Conservation (phyloP, 2,797 vertebrate genomes). For the Acrossocheilus wenchowensis region DNA sequence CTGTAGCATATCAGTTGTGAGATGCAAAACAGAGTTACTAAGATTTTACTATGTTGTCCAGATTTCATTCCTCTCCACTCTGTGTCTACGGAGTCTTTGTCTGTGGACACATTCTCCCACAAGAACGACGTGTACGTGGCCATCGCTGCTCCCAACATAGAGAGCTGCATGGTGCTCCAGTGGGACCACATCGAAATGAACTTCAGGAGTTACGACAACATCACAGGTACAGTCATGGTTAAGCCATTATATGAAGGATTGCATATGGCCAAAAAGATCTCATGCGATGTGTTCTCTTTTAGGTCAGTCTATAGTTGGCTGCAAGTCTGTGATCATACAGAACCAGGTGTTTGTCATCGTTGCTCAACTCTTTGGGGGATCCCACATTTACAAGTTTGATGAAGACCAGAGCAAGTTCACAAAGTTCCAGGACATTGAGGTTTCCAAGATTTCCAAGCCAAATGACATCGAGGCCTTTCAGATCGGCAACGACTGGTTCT, state of each 20-base stretch:
- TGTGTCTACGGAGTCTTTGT: constrained; percentile 90
- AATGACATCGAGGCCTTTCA: constrained; percentile 96
- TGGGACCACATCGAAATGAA: constrained; percentile 99
- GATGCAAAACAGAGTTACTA: background rate
- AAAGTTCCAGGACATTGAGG: constrained; percentile 98
- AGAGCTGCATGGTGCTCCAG: constrained; percentile 96
- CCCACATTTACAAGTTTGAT: constrained; percentile 97
- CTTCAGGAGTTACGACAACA: constrained; percentile 97
- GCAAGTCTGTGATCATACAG: constrained; percentile 93
- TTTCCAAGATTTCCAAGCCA: constrained; percentile 96
- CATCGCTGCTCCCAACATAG: constrained; percentile 92
- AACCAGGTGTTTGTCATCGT: constrained; percentile 96
- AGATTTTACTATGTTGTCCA: constrained; percentile 62
- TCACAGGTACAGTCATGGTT: constrained; percentile 85
- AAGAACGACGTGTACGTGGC: constrained; percentile 97
- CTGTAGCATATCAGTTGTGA: background rate
- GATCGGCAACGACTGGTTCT: constrained; percentile 92
- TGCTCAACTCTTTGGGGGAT: constrained; percentile 97
- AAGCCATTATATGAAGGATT: background rate
- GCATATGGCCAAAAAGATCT: background rate
- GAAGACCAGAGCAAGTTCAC: constrained; percentile 96
- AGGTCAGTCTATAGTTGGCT: constrained; percentile 98
- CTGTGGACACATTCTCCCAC: constrained; percentile 93
- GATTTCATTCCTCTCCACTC: constrained; percentile 96
- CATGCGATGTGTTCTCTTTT: constrained; percentile 14